Base-by-base conservation (phyloP, 2,797 vertebrate genomes). In the Chelon labrosus region DNA sequence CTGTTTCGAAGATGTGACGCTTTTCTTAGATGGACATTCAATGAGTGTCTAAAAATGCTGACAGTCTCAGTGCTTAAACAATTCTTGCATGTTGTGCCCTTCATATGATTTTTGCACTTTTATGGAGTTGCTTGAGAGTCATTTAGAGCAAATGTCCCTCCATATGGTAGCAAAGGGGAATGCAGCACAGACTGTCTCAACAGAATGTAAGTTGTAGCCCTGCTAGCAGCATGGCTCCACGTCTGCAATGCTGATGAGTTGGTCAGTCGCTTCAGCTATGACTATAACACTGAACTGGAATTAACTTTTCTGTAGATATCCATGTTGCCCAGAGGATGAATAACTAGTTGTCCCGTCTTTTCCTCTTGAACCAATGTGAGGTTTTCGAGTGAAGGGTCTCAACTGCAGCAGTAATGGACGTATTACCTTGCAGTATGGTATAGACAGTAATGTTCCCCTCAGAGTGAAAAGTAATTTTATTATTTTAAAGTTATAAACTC, bases 1-100 rank as follows among this genome's bases (percentile, higher is more conserved):
- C 31, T 71, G 46, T 85, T 89, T 85, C 73, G 57, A 69, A 64
- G 55, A 70, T 75, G 65, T 82, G 78, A 76, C 78, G 70, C 51
- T 73, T 74, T 65, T 57, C 59, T 22, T 44, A 22, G 35, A 53
- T 22, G 61, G 25, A 70, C 52, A 12, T 77, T 72, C 58, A 61
- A 38, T 5, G 27, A 58, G 52, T 67, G 50, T 80, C 31, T 42
- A 20, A 57, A 82, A 59, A 62, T 59, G 70, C 66, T 78, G 76
- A 83, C 73, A 75, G 57, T 19, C 11, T 71, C 3, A 14, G 10
- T 10, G 55, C 13, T 25, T 20, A 22, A 9, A 60, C n/a, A 39
- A 46, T 53, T 10, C 20, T 69, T 7, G 41, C 10, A 49, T 65
- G 10, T 57, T 65, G 8, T 60, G 47, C 51, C 31, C 16, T 69